These are phyloP conservation scores for Clusia tigrina DNA, from an alignment of 2,888 invertebrate species.

Conservation along the genomic window DNA sequence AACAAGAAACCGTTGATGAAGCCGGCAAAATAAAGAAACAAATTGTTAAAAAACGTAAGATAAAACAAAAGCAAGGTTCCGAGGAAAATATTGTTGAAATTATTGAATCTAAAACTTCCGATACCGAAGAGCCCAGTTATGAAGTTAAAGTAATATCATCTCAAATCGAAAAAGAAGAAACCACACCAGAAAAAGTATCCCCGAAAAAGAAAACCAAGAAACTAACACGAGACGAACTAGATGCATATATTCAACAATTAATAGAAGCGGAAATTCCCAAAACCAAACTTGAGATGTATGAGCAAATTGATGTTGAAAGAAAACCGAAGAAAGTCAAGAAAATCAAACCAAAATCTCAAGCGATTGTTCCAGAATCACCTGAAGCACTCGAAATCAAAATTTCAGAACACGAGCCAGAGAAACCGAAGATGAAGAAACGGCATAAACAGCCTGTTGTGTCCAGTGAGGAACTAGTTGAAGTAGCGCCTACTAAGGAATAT, in stretches of 20 bases:
- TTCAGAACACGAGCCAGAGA: slow-evolving; percentile 47
- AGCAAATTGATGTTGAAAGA: slow-evolving; percentile 60
- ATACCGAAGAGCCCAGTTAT: slow-evolving; percentile 62
- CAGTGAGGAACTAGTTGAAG: slow-evolving; percentile 32
- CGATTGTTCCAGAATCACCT: slow-evolving; percentile 37
- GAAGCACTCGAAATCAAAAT: slow-evolving; percentile 48
- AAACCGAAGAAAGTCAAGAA: slow-evolving; percentile 55
- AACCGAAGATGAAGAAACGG: slow-evolving; percentile 41
- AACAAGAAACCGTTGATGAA: slow-evolving; percentile 43
- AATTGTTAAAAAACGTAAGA: slow-evolving; percentile 55
- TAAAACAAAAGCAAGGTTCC: slow-evolving; percentile 61
- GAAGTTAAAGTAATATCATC: slow-evolving; percentile 62
- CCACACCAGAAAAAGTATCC: slow-evolving; percentile 27
- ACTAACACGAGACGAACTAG: slow-evolving; percentile 58
- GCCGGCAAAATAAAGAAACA: slow-evolving; percentile 47
- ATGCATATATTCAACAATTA: slow-evolving; percentile 59
- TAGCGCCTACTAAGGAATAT: slow-evolving; percentile 30
- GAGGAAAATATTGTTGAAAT: slow-evolving; percentile 64
- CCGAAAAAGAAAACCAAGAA: slow-evolving; percentile 49
- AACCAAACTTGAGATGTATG: slow-evolving; percentile 63
- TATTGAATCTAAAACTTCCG: slow-evolving; percentile 50
- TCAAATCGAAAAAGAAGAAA: slow-evolving; percentile 46
- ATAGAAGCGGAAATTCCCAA: slow-evolving; percentile 62
- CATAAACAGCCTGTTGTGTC: slow-evolving; percentile 30
- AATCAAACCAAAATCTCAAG: slow-evolving; percentile 38